Percentiles rank a stretch among this genome's conserved stretches.
These are phyloP conservation scores for Catharus ustulatus DNA, from an alignment of 2,797 vertebrate genomes.

Conservation along the genomic window DNA sequence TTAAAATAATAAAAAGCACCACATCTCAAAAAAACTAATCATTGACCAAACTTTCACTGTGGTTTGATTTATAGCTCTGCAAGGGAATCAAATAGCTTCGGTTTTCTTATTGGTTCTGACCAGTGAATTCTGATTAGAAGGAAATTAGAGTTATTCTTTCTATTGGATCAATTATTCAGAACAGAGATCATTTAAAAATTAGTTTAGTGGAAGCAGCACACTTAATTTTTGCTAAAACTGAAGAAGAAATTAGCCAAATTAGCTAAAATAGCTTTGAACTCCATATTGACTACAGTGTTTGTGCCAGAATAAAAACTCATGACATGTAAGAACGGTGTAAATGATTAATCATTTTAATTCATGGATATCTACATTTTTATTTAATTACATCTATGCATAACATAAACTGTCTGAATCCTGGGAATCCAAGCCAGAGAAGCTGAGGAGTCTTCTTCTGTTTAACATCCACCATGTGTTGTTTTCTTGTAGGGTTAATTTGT, in stretches of 20 bases:
- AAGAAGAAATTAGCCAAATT: slow-evolving; percentile 60
- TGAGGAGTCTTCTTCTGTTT: slow-evolving; percentile 58
- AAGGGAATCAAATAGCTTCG: background rate
- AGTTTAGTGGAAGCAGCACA: slow-evolving; percentile 5
- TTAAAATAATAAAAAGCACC: background rate
- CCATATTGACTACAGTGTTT: slow-evolving; percentile 56
- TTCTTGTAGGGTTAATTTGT: slow-evolving; percentile 70
- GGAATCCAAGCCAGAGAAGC: slow-evolving; percentile 60
- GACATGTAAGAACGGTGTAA: slow-evolving; percentile 41
- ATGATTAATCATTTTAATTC: slow-evolving; percentile 57
- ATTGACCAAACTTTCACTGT: background rate
- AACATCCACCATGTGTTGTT: slow-evolving; percentile 70
- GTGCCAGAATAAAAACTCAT: slow-evolving; percentile 60
- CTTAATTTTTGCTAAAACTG: slow-evolving; percentile 43
- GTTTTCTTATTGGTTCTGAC: background rate
- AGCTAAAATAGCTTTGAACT: slow-evolving; percentile 63
- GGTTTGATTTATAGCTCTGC: background rate
- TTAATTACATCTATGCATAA: slow-evolving; percentile 57
- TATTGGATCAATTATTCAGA: slow-evolving; percentile 49
- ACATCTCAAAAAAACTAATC: background rate
- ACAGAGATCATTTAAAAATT: background rate
- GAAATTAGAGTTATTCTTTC: slow-evolving; percentile 31
- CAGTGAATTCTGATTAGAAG: background rate
- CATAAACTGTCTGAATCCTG: slow-evolving; percentile 55
- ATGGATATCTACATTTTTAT: slow-evolving; percentile 61